phyloP scores from a whole-genome alignment of 1,140 invertebrate genomes.

The Bombus confusus region DNA sequence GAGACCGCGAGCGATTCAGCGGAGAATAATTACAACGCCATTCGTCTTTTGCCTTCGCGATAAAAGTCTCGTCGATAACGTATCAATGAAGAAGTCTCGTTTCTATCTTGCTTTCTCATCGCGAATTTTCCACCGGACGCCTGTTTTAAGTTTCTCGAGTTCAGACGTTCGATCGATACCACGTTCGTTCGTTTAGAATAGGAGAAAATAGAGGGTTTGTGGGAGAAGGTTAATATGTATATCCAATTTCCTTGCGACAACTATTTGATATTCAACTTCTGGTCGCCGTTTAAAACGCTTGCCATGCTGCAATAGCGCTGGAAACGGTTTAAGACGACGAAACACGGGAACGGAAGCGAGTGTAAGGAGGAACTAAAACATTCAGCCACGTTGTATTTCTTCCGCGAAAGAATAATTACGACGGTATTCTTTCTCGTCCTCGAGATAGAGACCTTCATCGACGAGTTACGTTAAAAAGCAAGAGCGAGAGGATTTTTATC shows the following conservation, averaged over 20 bases:
- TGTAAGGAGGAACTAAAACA: constrained; percentile 2
- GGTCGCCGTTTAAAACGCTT: not conserved
- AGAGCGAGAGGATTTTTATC: not conserved
- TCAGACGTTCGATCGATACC: not conserved
- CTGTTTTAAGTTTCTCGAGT: not conserved
- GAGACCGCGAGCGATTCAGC: not conserved
- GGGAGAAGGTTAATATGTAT: constrained; percentile 1
- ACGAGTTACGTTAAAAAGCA: not conserved
- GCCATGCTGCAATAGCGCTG: not conserved
- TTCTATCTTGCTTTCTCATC: too few relatives aligned
- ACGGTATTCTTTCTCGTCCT: not conserved
- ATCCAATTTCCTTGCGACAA: constrained; percentile 29
- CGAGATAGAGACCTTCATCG: not conserved
- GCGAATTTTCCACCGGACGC: not conserved
- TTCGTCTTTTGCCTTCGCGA: not conserved
- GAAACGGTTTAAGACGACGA: not conserved
- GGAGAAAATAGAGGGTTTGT: not conserved
- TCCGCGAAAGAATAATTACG: constrained; percentile 8
- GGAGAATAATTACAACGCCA: constrained; percentile 25
- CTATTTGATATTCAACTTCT: constrained; percentile 18
- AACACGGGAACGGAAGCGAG: not conserved
- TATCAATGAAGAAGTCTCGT: not conserved
- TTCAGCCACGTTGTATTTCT: constrained; percentile 6
- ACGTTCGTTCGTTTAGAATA: not conserved
- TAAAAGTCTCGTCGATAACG: constrained; percentile 18